Evolutionary conservation across 2,888 invertebrate genomes (phyloP), one percentile per base, ranked within the genome.

Genomic region (Brachypterus glaber): DNA sequence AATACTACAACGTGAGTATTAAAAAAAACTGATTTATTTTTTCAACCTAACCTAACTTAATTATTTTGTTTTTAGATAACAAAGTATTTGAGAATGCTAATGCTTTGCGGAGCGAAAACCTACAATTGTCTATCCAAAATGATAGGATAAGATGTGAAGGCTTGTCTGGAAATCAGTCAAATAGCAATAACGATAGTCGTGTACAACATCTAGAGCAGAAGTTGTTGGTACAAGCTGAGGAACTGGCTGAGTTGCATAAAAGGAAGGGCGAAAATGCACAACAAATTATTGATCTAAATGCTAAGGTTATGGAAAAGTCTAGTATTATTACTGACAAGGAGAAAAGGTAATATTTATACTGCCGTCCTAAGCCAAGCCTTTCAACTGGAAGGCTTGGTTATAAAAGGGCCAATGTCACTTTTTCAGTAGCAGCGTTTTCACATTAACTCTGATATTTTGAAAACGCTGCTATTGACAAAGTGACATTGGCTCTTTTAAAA

Each of bases 251-350:
- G 39, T 64, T 95, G 39, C 93, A 92, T 58, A 74, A 86, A 52
- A 75, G 88, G 39, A 81, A 88, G 63, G 90, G 93, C 30, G 93
- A 95, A 70, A 90, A 91, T 68, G 76, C 92, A 2, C 93, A 95
- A 62, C 83, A 90, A 69, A 86, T 95, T 47, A 87, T 95, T 44
- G 91, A 88, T 63, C 71, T 95, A 24, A 92, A 88, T 68, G 75
- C 79, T 47, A 78, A 77, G 65, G 70, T 92, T 27, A 88, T 90
- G 62, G 89, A 91, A 49, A 80, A 85, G 55, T 87, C 87, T 51
- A 86, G 84, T 58, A 72, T 79, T 46, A 62, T 91, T 41, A 72
- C 75, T 35, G 66, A 71, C 30, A 86, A 83, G 65, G 88, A 89
- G 64, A 61, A 76, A 35, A 75, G 74, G 89, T 82, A 63, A 54